These are phyloP conservation scores for Oegoconia quadripuncta DNA, from an alignment of 2,888 invertebrate genomes.

Conservation along the genomic window DNA sequence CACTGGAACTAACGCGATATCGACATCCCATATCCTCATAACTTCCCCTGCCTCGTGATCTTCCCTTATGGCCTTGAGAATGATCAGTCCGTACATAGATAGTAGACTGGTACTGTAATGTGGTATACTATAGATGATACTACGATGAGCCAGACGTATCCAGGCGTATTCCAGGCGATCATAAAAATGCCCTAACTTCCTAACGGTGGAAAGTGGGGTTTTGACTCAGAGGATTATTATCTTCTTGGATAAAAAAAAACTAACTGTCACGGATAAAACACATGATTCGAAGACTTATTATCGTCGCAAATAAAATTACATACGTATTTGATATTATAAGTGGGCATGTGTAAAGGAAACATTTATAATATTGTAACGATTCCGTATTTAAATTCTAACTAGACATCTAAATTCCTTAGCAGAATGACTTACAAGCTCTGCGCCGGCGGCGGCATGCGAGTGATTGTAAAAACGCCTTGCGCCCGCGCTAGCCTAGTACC, in stretches of 20 bases:
- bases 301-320: no score
- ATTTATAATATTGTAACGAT: background rate
- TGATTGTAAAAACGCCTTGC: slow-evolving; percentile 19
- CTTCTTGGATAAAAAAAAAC: no score
- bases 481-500: slow-evolving; percentile 32
- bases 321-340: background rate
- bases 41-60: slow-evolving; percentile 57
- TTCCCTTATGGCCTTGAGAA: slow-evolving; percentile 70
- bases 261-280: no score
- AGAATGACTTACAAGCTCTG: slow-evolving; percentile 14
- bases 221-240: no score
- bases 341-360: no score
- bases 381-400: slow-evolving; percentile 19
- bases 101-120: slow-evolving; percentile 78
- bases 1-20: slow-evolving; percentile 80
- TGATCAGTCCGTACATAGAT: slow-evolving; percentile 76
- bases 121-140: slow-evolving; percentile 79
- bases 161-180: no score
- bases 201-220: no score
- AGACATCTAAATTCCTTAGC: slow-evolving; percentile 30
- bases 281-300: no score
- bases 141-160: slow-evolving; percentile 83
- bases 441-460: slow-evolving; percentile 23
- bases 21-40: slow-evolving; percentile 77
- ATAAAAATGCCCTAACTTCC: no score